Conservation (phyloP, 2,113 vertebrate species). For the Natator depressus region DNA sequence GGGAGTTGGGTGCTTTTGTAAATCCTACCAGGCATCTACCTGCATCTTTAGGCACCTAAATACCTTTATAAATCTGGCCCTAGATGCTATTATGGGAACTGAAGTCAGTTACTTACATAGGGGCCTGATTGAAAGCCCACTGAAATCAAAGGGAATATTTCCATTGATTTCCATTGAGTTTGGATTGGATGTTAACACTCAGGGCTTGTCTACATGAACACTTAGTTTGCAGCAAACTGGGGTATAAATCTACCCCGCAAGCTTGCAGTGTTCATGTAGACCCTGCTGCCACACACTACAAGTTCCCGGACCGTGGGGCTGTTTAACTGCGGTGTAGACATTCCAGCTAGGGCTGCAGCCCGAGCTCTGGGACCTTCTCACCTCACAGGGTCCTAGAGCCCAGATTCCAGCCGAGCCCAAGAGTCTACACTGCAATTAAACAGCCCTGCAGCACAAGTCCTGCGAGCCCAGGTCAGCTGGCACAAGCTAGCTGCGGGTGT, state of each 20-base stretch:
- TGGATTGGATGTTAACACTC: neutral
- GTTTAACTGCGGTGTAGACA: neutral
- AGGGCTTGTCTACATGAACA: neutral
- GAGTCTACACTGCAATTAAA: neutral
- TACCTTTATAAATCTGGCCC: neutral
- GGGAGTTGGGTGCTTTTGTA: neutral
- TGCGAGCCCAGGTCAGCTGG: neutral
- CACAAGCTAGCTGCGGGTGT: neutral
- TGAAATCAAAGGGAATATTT: constrained; percentile 15
- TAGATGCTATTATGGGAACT: neutral
- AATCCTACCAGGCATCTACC: neutral
- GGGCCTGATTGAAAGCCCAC: neutral
- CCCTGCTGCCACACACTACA: neutral
- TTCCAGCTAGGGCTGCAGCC: neutral
- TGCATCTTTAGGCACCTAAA: neutral
- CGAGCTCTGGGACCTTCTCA: neutral
- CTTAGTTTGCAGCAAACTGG: neutral
- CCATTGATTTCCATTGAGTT: constrained; percentile 12
- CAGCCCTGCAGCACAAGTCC: neutral
- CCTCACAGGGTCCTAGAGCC: neutral
- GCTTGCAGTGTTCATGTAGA: neutral
- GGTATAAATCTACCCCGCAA: neutral
- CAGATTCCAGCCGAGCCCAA: neutral
- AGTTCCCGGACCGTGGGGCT: neutral
- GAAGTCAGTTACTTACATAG: neutral